These are phyloP conservation scores for Heliconius aoede DNA, from an alignment of 2,888 invertebrate genomes.

Conservation along the genomic window DNA sequence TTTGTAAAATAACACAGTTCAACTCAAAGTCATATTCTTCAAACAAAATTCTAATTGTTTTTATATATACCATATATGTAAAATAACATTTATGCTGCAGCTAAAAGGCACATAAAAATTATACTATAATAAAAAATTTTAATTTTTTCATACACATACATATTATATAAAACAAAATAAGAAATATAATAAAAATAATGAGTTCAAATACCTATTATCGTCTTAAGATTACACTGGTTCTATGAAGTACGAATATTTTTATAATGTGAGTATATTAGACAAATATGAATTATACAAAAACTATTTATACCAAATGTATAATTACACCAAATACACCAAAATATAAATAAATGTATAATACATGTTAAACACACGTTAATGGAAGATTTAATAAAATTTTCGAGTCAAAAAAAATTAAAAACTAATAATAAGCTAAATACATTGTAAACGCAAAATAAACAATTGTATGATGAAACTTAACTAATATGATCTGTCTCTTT, in stretches of 20 bases:
- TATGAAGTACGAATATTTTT: not conserved
- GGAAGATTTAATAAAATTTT: constrained; percentile 2
- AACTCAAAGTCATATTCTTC: not conserved
- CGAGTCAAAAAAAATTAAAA: not conserved
- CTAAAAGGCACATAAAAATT: not conserved
- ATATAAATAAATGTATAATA: not conserved
- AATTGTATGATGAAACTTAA: too few relatives aligned
- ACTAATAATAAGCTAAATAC: too few relatives aligned
- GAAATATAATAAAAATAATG: not conserved
- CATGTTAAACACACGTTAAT: not conserved
- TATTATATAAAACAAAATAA: not conserved
- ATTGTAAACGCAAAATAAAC: too few relatives aligned
- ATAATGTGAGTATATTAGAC: not conserved
- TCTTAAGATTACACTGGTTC: not conserved
- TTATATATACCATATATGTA: not conserved
- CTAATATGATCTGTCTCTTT: too few relatives aligned
- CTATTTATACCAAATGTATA: not conserved
- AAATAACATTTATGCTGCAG: not conserved
- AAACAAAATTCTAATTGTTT: not conserved
- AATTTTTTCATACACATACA: not conserved
- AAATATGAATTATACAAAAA: not conserved
- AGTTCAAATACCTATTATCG: not conserved
- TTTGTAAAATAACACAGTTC: too few relatives aligned
- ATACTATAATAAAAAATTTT: not conserved
- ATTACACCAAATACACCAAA: not conserved